Evolutionary conservation across 2,888 invertebrate species (phyloP).

Genomic region (Pelosia muscerda): DNA sequence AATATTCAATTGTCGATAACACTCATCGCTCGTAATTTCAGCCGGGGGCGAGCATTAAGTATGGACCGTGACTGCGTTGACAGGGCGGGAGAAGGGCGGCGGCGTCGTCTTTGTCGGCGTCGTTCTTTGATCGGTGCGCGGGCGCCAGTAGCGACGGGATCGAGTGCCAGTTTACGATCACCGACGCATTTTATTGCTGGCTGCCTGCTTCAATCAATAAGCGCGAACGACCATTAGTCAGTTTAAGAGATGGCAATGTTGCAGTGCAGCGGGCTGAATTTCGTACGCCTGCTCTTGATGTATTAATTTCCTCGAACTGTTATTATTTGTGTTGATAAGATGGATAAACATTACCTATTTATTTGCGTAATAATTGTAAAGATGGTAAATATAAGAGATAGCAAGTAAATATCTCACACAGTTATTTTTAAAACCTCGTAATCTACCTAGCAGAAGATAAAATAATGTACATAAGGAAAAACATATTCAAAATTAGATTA

Average conservation of each 20-base stretch:
- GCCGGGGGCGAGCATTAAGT: slow-evolving; percentile 74
- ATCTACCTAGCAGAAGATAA: too few relatives aligned
- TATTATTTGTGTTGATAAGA: neutral
- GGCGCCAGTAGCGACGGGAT: slow-evolving; percentile 72
- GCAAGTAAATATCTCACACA: too few relatives aligned
- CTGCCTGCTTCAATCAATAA: slow-evolving; percentile 77
- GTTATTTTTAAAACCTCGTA: too few relatives aligned
- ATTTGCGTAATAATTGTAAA: too few relatives aligned
- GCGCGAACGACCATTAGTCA: slow-evolving; percentile 68
- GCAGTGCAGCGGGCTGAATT: slow-evolving; percentile 56
- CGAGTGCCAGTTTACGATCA: slow-evolving; percentile 83
- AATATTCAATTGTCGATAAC: slow-evolving; percentile 80
- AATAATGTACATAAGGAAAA: too few relatives aligned
- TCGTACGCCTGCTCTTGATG: slow-evolving; percentile 52
- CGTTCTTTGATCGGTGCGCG: slow-evolving; percentile 78
- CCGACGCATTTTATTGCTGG: slow-evolving; percentile 77
- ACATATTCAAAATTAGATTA: too few relatives aligned
- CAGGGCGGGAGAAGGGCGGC: slow-evolving; percentile 69
- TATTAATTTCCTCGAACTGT: slow-evolving; percentile 39
- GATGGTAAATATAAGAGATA: too few relatives aligned
- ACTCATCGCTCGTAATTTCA: slow-evolving; percentile 77
- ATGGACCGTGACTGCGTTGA: slow-evolving; percentile 82
- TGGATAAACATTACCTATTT: neutral
- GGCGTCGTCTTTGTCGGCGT: slow-evolving; percentile 79
- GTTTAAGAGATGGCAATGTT: slow-evolving; percentile 57